These are phyloP conservation scores for Cantharis flavilabris DNA, from an alignment of 2,888 invertebrate genomes.

Conservation along the genomic window DNA sequence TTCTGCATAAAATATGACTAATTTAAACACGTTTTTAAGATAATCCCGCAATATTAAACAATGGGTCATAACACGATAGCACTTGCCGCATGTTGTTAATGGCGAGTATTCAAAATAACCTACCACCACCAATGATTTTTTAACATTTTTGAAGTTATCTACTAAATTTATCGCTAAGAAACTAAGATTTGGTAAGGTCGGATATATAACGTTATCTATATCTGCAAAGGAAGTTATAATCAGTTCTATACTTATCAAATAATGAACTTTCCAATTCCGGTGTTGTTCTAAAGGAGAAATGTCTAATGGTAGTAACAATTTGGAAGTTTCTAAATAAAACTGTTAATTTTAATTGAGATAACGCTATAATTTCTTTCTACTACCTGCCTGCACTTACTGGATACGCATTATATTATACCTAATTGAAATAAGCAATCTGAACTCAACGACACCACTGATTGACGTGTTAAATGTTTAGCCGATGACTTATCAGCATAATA, in stretches of 20 bases:
- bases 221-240: conserved; percentile 48
- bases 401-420: neutral
- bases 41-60: conserved; percentile 15
- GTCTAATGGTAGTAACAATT: conserved; percentile 27
- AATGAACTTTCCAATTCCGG: conserved; percentile 47
- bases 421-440: neutral
- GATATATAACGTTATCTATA: conserved; percentile 42
- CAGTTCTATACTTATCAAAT: conserved; percentile 47
- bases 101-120: conserved; percentile 7
- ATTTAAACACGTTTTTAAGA: conserved; percentile 15
- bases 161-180: conserved; percentile 14
- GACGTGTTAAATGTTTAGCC: neutral
- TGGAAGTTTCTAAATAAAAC: conserved; percentile 18
- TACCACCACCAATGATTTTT: neutral
- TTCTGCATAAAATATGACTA: conserved; percentile 22
- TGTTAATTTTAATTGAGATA: neutral
- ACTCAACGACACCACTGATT: neutral
- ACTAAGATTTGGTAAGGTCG: conserved; percentile 24
- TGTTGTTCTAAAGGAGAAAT: conserved; percentile 25
- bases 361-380: neutral
- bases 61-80: conserved; percentile 11
- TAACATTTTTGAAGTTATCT: conserved; percentile 5
- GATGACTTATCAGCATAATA: neutral
- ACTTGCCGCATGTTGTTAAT: conserved; percentile 6
- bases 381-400: neutral